These are phyloP conservation scores for Antechinus stuartii DNA, from an alignment of 2,113 vertebrate genomes.

Conservation along the genomic window DNA sequence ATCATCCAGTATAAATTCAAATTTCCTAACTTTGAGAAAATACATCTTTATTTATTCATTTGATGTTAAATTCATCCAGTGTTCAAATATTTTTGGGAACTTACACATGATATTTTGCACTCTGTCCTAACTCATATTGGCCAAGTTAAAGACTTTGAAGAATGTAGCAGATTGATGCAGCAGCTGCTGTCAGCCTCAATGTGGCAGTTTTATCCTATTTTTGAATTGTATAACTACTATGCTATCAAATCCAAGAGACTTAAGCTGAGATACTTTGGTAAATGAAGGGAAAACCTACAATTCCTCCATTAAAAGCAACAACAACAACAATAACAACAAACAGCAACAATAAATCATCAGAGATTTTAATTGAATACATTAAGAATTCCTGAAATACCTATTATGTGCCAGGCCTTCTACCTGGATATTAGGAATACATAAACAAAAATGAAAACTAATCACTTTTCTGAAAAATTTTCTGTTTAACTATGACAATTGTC, in stretches of 20 bases:
- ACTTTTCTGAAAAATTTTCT: neutral
- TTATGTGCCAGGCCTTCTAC: neutral
- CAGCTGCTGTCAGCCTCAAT: neutral
- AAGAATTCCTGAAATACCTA: neutral
- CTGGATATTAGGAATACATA: neutral
- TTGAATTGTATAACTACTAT: neutral
- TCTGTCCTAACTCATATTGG: neutral
- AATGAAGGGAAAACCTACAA: constrained; percentile 8
- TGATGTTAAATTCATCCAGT: constrained; percentile 2
- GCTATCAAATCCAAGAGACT: neutral
- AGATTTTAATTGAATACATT: neutral
- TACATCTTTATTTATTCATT: neutral
- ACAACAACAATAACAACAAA: no score
- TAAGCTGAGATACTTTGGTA: constrained; percentile 18
- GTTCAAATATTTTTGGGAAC: constrained; percentile 19
- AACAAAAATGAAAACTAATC: neutral
- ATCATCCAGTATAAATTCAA: neutral
- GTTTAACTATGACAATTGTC: neutral
- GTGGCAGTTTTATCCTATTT: constrained; percentile 8
- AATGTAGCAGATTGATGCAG: neutral
- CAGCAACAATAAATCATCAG: neutral
- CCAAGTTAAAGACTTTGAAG: constrained; percentile 27
- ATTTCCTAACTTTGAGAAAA: neutral
- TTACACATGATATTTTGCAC: neutral
- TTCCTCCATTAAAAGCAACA: neutral